phyloP scores from a whole-genome alignment of 1,140 invertebrate genomes.

The Lepidurus packardi region DNA sequence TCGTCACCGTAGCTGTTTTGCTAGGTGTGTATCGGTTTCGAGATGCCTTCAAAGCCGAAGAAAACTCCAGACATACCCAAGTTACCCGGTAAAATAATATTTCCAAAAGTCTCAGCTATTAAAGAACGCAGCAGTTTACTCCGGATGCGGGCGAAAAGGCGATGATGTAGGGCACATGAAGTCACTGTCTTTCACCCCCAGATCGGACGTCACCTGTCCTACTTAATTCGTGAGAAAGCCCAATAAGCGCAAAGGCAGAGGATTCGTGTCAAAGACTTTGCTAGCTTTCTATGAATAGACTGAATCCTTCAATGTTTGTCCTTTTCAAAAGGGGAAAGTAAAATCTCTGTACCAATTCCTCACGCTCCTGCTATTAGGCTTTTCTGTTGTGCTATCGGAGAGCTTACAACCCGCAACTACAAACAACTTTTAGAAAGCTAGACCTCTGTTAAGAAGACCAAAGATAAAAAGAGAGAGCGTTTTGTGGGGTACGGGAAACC shows the following conservation, averaged over 20 bases:
- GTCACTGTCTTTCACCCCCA: neutral
- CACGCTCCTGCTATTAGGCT: neutral
- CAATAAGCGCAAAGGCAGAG: neutral
- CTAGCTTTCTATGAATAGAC: neutral
- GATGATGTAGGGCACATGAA: neutral
- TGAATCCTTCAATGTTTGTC: neutral
- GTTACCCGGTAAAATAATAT: neutral
- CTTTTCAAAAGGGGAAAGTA: neutral
- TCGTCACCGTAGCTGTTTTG: slow-evolving; percentile 33
- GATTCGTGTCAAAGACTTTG: neutral
- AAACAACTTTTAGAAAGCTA: neutral
- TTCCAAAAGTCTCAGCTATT: neutral
- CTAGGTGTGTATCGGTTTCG: slow-evolving; percentile 31
- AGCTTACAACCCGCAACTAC: neutral
- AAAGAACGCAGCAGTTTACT: neutral
- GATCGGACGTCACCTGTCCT: neutral
- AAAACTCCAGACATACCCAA: neutral
- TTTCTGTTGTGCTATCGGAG: neutral
- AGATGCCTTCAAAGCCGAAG: neutral
- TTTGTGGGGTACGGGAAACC: neutral
- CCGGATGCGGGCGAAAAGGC: neutral
- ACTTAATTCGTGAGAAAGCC: neutral
- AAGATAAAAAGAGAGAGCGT: neutral
- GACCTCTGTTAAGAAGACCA: neutral
- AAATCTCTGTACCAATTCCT: slow-evolving; percentile 5